Percentiles rank a stretch among this genome's conserved stretches.
These are phyloP conservation scores for Lymantria monacha DNA, from an alignment of 2,888 invertebrate genomes.

Conservation along the genomic window DNA sequence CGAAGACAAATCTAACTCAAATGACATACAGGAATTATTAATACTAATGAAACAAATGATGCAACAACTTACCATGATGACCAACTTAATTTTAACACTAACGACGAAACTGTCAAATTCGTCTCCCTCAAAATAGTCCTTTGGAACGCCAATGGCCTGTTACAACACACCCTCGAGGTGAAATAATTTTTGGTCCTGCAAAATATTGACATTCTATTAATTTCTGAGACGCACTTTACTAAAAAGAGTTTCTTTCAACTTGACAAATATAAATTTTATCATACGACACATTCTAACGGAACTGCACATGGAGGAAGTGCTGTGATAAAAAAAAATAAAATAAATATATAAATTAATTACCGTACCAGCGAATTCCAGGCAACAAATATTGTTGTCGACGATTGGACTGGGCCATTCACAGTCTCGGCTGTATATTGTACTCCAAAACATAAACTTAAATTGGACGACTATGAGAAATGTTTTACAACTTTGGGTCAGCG, in stretches of 20 bases:
- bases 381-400: neutral
- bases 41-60: constrained; percentile 6
- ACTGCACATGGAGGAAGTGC: neutral
- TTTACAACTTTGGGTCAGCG: neutral
- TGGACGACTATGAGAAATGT: neutral
- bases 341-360: neutral
- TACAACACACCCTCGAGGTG: constrained; percentile 11
- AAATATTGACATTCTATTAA: neutral
- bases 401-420: neutral
- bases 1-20: neutral
- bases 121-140: constrained; percentile 7
- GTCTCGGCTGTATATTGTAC: neutral
- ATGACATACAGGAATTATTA: neutral
- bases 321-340: neutral
- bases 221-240: neutral
- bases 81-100: constrained; percentile 1
- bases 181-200: constrained; percentile 9
- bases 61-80: constrained; percentile 5
- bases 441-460: neutral
- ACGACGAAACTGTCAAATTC: neutral
- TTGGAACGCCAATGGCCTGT: constrained; percentile 25
- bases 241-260: neutral
- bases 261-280: neutral
- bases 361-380: neutral
- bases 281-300: neutral